A percentile compares a stretch with the other conserved stretches of the same genome.
These are phyloP conservation scores for Calliphora vicina DNA, from an alignment of 1,140 invertebrate species.

Conservation along the genomic window DNA sequence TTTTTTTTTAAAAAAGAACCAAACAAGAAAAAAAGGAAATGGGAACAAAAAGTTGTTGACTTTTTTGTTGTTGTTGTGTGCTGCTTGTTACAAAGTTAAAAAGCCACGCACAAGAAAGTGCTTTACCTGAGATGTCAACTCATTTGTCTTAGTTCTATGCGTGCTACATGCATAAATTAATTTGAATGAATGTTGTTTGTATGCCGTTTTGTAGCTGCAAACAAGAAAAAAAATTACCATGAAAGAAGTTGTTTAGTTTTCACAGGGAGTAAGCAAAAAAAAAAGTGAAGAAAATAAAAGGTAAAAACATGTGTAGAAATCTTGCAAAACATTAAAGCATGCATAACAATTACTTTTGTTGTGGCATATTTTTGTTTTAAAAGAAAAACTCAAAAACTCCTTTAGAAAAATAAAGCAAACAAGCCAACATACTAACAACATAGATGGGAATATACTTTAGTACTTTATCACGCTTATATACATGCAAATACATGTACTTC, in stretches of 20 bases:
- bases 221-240: not conserved
- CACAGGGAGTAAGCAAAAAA: not conserved
- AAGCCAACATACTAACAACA: not conserved
- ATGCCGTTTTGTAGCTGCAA: not conserved
- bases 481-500: not conserved
- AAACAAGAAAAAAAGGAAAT: not conserved
- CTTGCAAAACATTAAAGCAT: slow-evolving; percentile 8
- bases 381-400: not conserved
- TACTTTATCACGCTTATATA: slow-evolving; percentile 8
- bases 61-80: not conserved
- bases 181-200: not conserved
- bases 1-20: not conserved
- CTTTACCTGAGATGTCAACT: slow-evolving; percentile 15
- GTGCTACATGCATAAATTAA: not conserved
- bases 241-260: slow-evolving; percentile 3
- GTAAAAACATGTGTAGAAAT: slow-evolving; percentile 4
- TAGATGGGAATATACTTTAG: not conserved
- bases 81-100: slow-evolving; percentile 1
- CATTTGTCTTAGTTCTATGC: slow-evolving; percentile 4
- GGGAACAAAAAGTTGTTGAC: not conserved
- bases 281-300: not conserved
- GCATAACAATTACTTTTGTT: slow-evolving; percentile 9
- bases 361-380: not conserved
- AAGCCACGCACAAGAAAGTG: slow-evolving; percentile 8
- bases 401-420: not conserved